These are phyloP conservation scores for Chiloscyllium punctatum DNA, from an alignment of 2,797 vertebrate genomes.

Conservation along the genomic window DNA sequence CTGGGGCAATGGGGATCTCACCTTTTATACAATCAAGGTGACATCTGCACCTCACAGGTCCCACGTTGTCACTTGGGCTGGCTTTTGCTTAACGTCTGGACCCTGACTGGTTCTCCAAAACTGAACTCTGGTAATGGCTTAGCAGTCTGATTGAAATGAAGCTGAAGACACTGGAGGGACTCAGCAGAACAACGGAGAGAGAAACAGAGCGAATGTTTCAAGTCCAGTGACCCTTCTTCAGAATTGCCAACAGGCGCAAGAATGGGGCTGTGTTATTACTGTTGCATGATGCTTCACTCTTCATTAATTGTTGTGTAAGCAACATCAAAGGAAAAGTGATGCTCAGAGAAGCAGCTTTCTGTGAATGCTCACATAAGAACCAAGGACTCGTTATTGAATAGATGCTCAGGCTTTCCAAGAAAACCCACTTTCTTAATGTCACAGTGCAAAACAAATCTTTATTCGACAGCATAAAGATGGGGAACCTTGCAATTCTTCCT, in stretches of 20 bases:
- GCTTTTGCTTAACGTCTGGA: too few relatives aligned
- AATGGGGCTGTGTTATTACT: not conserved
- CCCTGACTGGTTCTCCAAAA: too few relatives aligned
- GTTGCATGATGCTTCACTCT: not conserved
- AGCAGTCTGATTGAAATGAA: too few relatives aligned
- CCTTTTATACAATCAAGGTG: too few relatives aligned
- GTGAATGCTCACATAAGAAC: not conserved
- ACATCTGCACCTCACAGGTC: too few relatives aligned
- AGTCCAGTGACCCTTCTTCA: too few relatives aligned
- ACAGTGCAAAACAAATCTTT: not conserved
- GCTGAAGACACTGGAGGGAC: too few relatives aligned
- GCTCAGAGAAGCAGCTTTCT: not conserved
- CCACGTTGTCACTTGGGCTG: too few relatives aligned
- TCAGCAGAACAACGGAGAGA: too few relatives aligned
- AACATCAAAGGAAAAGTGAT: not conserved
- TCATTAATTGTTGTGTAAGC: not conserved
- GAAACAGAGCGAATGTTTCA: too few relatives aligned
- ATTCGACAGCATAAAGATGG: not conserved
- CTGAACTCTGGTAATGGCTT: too few relatives aligned
- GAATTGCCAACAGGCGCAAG: not conserved
- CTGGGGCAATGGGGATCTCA: too few relatives aligned
- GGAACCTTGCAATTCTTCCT: not conserved
- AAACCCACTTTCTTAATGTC: not conserved
- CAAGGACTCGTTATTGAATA: not conserved
- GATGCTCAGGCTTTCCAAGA: not conserved